Evolutionary conservation across 2,113 vertebrate genomes (phyloP).

Genomic region (Pheucticus melanocephalus): DNA sequence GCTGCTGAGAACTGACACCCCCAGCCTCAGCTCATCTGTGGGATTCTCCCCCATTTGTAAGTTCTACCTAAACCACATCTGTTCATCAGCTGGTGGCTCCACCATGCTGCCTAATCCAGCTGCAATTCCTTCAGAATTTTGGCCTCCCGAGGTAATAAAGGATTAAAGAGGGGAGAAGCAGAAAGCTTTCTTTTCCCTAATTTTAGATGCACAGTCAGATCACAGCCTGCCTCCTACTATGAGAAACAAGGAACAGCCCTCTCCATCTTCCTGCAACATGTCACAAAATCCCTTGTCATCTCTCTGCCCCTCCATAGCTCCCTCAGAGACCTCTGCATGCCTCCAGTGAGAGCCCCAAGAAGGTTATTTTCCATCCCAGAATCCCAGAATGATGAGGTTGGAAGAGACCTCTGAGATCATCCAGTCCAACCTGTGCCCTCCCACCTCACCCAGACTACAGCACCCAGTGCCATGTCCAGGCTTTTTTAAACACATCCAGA

Average conservation of each 20-base stretch:
- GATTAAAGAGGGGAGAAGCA: not conserved
- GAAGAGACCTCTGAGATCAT: too few relatives aligned
- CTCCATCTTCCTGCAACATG: not conserved
- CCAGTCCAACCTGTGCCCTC: too few relatives aligned
- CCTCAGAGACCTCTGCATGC: not conserved
- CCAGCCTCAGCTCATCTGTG: accelerated
- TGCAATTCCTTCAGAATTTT: not conserved
- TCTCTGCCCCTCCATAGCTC: too few relatives aligned
- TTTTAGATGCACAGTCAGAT: not conserved
- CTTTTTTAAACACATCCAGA: too few relatives aligned
- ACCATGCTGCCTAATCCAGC: accelerated
- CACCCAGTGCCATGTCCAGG: too few relatives aligned
- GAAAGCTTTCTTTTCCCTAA: accelerated
- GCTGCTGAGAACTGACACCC: not conserved
- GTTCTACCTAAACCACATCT: accelerated
- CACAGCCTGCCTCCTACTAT: accelerated
- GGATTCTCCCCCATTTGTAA: accelerated
- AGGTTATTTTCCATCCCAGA: not conserved
- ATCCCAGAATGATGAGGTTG: too few relatives aligned
- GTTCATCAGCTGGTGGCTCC: not conserved
- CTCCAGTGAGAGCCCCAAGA: not conserved
- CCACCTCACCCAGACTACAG: too few relatives aligned
- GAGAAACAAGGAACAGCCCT: not conserved
- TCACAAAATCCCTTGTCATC: not conserved
- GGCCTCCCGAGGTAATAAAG: not conserved